phyloP scores from a whole-genome alignment of 2,797 vertebrate species.

The Emydoidea blandingii region DNA sequence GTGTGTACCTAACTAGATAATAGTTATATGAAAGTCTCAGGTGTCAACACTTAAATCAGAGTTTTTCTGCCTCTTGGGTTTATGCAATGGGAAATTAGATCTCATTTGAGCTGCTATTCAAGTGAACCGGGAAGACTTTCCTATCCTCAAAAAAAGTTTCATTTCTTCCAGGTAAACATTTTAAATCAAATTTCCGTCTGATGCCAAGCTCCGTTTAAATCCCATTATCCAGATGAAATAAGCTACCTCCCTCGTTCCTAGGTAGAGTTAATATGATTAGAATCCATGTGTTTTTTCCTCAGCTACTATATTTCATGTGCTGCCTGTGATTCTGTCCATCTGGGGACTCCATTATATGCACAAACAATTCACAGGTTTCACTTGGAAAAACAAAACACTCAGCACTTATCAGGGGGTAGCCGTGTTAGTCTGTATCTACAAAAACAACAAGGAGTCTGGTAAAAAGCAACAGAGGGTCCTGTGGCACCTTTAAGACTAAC shows the following conservation, averaged over 20 bases:
- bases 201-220: not conserved
- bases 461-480: too few relatives aligned
- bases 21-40: not conserved
- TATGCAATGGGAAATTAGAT: not conserved
- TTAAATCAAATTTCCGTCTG: not conserved
- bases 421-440: too few relatives aligned
- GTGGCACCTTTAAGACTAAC: too few relatives aligned
- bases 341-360: not conserved
- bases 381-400: not conserved
- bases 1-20: not conserved
- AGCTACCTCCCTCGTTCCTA: not conserved
- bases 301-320: not conserved
- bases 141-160: not conserved
- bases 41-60: not conserved
- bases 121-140: not conserved
- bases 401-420: not conserved
- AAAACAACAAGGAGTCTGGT: too few relatives aligned
- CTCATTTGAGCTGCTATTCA: not conserved
- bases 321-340: not conserved
- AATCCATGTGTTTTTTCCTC: not conserved
- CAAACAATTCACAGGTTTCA: not conserved
- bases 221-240: not conserved
- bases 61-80: not conserved
- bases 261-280: too few relatives aligned
- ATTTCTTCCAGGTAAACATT: not conserved